Evolutionary conservation across 2,888 invertebrate species (phyloP).

Genomic region (Ectobius pallidus): DNA sequence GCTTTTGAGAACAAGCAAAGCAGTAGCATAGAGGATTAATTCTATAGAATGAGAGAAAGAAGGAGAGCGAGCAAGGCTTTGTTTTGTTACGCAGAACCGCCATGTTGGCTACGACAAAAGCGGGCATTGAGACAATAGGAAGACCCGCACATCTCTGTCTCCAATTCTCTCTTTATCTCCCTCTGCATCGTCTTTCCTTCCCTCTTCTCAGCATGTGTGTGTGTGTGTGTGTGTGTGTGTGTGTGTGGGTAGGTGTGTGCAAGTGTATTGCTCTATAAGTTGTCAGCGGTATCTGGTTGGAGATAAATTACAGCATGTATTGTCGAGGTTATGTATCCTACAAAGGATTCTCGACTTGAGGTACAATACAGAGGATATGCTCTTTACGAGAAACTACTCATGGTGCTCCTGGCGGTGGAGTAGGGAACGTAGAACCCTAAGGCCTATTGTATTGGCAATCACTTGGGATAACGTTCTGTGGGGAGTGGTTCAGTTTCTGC

Average conservation of each 20-base stretch:
- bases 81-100: constrained; percentile 15
- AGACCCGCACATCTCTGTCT: constrained; percentile 12
- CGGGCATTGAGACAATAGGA: constrained; percentile 17
- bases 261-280: neutral
- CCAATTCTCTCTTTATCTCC: neutral
- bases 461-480: neutral
- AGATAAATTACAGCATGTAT: constrained; percentile 16
- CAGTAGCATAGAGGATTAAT: neutral
- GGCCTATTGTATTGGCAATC: constrained; percentile 3
- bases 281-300: neutral
- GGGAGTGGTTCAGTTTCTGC: neutral
- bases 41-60: neutral
- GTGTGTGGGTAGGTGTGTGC: neutral
- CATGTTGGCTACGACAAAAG: constrained; percentile 18
- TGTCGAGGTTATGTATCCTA: constrained; percentile 10
- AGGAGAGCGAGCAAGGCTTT: neutral
- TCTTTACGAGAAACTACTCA: neutral
- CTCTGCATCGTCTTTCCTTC: neutral
- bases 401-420: neutral
- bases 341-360: neutral
- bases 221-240: neutral
- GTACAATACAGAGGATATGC: neutral
- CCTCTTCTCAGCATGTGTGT: too few relatives aligned
- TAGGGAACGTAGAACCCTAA: neutral
- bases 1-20: neutral